phyloP scores from a whole-genome alignment of 2,888 invertebrate species.

The Elysia crispata region DNA sequence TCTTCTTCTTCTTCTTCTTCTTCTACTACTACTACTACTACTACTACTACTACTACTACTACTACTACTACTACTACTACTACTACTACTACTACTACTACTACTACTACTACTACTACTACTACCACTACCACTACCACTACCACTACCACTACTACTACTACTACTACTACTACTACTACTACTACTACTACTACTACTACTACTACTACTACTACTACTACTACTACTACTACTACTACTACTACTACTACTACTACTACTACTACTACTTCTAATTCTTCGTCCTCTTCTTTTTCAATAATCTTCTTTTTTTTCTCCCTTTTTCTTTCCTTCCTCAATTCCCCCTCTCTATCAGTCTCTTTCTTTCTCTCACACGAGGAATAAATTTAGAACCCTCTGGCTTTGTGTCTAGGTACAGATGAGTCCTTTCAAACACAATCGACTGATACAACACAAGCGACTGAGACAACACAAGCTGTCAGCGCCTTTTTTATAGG shows the following conservation, averaged over 20 bases:
- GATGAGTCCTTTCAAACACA: no score
- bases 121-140: background rate
- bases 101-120: constrained; percentile 17
- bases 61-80: constrained; percentile 12
- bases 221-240: constrained; percentile 5
- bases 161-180: constrained; percentile 14
- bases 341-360: no score
- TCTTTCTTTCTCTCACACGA: no score
- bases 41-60: constrained; percentile 10
- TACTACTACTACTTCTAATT: constrained; percentile 13
- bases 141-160: constrained; percentile 6
- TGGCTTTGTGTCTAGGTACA: no score
- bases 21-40: constrained; percentile 9
- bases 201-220: constrained; percentile 14
- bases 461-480: no score
- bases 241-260: constrained; percentile 10
- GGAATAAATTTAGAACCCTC: no score
- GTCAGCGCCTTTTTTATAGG: no score
- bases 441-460: no score
- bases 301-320: no score
- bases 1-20: constrained; percentile 10
- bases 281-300: no score
- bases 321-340: no score
- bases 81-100: constrained; percentile 11
- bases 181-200: constrained; percentile 13